A percentile compares a stretch with the other conserved stretches of the same genome.
phyloP scores from a whole-genome alignment of 1,140 invertebrate genomes.

The Caerostris extrusa region DNA sequence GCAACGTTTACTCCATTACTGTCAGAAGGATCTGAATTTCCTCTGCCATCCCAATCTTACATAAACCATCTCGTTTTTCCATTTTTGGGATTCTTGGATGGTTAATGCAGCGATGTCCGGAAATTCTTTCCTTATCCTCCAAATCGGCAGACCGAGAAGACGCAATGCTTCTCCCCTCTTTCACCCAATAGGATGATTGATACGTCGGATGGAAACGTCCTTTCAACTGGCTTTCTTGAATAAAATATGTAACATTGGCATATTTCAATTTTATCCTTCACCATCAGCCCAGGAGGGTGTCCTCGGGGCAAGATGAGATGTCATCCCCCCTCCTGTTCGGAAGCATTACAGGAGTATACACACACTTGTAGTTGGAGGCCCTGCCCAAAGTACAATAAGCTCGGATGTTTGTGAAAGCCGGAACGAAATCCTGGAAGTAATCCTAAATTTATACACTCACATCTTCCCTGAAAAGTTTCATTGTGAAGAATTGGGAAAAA shows the following conservation, averaged over 20 bases:
- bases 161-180: neutral
- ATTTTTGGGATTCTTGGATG: constrained; percentile 5
- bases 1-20: neutral
- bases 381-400: neutral
- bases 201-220: constrained; percentile 31
- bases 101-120: constrained; percentile 17
- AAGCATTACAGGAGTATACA: neutral
- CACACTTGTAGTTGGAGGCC: neutral
- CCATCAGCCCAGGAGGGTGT: neutral
- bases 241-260: constrained; percentile 51
- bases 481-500: no score
- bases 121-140: constrained; percentile 33
- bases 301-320: neutral
- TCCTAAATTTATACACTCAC: neutral
- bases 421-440: neutral
- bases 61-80: neutral
- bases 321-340: neutral
- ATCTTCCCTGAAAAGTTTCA: neutral
- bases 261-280: constrained; percentile 25
- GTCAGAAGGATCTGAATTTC: neutral
- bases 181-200: constrained; percentile 7
- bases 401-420: neutral
- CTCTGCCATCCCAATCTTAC: neutral
- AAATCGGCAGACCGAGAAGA: constrained; percentile 34
- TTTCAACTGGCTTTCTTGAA: constrained; percentile 43